These are phyloP conservation scores for Zaprionus vittiger DNA, from an alignment of 1,140 invertebrate species.

Conservation along the genomic window DNA sequence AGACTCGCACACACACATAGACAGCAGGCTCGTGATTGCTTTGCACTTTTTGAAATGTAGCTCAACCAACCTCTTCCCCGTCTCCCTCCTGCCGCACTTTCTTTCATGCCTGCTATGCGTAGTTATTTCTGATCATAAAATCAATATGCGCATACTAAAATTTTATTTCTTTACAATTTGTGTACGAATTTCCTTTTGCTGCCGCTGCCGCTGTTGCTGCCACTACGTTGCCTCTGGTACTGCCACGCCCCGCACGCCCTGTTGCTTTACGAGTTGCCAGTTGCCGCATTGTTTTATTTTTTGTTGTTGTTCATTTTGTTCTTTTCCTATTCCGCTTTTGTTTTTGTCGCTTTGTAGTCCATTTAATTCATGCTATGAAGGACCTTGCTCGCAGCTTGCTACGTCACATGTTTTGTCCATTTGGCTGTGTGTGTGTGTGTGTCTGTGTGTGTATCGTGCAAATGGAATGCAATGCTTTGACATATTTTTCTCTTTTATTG, in stretches of 20 bases:
- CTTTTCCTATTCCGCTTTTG: constrained; percentile 41
- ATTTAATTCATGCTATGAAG: constrained; percentile 75
- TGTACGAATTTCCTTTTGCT: constrained; percentile 72
- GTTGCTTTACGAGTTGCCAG: constrained; percentile 60
- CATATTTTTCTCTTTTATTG: constrained; percentile 67
- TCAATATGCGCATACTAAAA: constrained; percentile 83
- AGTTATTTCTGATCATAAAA: constrained; percentile 83
- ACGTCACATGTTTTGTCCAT: constrained; percentile 75
- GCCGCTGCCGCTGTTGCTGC: constrained; percentile 7
- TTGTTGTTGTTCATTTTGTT: constrained; percentile 27
- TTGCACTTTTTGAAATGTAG: constrained; percentile 73
- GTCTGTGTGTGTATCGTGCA: constrained; percentile 25
- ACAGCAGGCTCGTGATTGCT: constrained; percentile 68
- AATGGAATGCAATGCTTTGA: constrained; percentile 71
- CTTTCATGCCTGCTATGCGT: constrained; percentile 55
- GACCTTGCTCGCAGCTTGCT: constrained; percentile 49
- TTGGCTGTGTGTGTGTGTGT: constrained; percentile 28
- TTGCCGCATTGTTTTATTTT: constrained; percentile 61
- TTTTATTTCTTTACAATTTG: constrained; percentile 84
- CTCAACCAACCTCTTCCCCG: not conserved
- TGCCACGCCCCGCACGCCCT: not conserved
- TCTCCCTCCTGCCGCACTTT: not conserved
- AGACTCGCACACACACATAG: constrained; percentile 12
- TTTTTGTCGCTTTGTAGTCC: constrained; percentile 74
- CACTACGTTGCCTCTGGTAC: not conserved